Conservation (phyloP, 2,797 vertebrate genomes). For the Platyrinchus mystaceus region DNA sequence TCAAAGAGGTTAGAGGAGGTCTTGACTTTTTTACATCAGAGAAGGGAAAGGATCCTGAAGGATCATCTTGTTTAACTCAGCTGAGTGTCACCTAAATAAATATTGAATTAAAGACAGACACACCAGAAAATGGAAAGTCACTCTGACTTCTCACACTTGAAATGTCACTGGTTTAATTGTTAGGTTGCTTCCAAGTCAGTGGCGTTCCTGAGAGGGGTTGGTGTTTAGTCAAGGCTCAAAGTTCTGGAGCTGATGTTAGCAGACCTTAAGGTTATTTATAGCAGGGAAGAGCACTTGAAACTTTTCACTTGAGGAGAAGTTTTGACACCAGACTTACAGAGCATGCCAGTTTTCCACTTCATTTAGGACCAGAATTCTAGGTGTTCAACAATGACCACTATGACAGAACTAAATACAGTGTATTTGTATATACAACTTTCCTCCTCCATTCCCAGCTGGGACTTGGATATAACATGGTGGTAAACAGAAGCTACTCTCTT, state of each 20-base stretch:
- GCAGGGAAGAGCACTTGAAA: neutral
- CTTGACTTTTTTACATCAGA: constrained; percentile 4
- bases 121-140: constrained; percentile 16
- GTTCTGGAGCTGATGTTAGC: neutral
- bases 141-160: constrained; percentile 20
- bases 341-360: neutral
- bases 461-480: neutral
- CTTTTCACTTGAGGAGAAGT: neutral
- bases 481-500: neutral
- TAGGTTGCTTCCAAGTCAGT: constrained; percentile 27
- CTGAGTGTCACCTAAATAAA: constrained; percentile 27
- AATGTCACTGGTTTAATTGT: constrained; percentile 59
- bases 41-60: neutral
- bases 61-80: neutral
- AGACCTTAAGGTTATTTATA: neutral
- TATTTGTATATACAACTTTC: neutral
- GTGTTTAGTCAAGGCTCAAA: neutral
- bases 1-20: constrained; percentile 43
- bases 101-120: constrained; percentile 26
- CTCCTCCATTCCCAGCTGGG: neutral
- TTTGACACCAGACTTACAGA: neutral
- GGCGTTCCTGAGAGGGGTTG: neutral
- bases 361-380: neutral
- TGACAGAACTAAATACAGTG: neutral
- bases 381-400: neutral